phyloP scores from a whole-genome alignment of 1,140 invertebrate genomes.

The Drosophila mojavensis region DNA sequence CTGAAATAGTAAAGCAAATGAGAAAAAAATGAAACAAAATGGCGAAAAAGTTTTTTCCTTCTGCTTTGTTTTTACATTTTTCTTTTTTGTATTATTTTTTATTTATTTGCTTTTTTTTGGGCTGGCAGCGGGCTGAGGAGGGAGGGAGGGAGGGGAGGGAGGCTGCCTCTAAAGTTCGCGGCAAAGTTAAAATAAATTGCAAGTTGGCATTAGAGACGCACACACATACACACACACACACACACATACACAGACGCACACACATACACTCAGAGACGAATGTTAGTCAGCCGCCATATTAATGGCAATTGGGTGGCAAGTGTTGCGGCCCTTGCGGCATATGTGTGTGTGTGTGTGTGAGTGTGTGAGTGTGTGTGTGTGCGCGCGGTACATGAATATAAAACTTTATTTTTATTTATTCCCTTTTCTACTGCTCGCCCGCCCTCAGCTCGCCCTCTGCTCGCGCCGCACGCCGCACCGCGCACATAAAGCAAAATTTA shows the following conservation, averaged over 20 bases:
- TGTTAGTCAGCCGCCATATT: slow-evolving; percentile 80
- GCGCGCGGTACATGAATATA: slow-evolving; percentile 77
- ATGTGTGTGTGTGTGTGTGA: slow-evolving; percentile 26
- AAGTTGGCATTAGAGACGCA: slow-evolving; percentile 78
- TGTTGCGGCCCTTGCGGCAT: slow-evolving; percentile 47
- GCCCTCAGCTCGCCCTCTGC: slow-evolving; percentile 3
- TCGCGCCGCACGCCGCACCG: slow-evolving; percentile 48
- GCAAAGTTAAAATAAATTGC: slow-evolving; percentile 82
- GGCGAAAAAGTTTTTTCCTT: slow-evolving; percentile 66
- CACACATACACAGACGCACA: slow-evolving; percentile 49
- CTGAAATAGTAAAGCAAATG: slow-evolving; percentile 72
- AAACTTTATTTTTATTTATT: slow-evolving; percentile 83
- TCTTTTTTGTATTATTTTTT: slow-evolving; percentile 45
- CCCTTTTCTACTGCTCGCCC: slow-evolving; percentile 48
- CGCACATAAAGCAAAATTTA: slow-evolving; percentile 82
- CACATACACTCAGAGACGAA: slow-evolving; percentile 58
- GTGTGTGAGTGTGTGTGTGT: slow-evolving; percentile 25
- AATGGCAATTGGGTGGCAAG: slow-evolving; percentile 81
- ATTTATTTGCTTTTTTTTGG: slow-evolving; percentile 31
- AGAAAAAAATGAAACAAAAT: slow-evolving; percentile 58
- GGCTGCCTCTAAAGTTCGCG: slow-evolving; percentile 75
- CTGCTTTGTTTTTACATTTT: slow-evolving; percentile 38
- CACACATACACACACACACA: slow-evolving; percentile 45
- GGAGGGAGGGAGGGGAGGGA: not conserved
- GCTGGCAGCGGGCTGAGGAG: not conserved